phyloP scores from a whole-genome alignment of 2,797 vertebrate genomes.

The Rhinogobio ventralis region DNA sequence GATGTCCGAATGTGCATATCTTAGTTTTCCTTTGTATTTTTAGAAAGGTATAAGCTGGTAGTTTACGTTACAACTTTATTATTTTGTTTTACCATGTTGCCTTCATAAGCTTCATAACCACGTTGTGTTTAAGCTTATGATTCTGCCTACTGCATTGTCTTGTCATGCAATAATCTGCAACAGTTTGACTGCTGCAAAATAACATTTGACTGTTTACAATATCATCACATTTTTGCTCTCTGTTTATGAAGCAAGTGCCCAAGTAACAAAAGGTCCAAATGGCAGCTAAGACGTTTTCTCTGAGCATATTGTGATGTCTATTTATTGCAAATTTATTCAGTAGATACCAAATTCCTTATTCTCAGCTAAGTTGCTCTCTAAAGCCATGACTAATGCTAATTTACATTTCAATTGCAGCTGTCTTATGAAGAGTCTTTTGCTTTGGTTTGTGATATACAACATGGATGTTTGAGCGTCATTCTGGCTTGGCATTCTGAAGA shows the following conservation, averaged over 20 bases:
- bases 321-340: constrained; percentile 58
- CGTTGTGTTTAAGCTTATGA: not conserved
- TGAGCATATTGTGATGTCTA: constrained; percentile 41
- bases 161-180: not conserved
- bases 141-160: not conserved
- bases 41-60: not conserved
- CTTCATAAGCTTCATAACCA: not conserved
- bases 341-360: constrained; percentile 42
- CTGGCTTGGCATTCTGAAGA: constrained; percentile 30
- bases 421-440: constrained; percentile 18
- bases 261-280: constrained; percentile 14
- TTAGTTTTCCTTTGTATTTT: not conserved
- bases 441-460: constrained; percentile 28
- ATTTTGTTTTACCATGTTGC: not conserved
- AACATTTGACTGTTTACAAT: not conserved
- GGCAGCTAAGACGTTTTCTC: constrained; percentile 45
- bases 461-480: not conserved
- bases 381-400: constrained; percentile 58
- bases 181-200: not conserved
- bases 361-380: not conserved
- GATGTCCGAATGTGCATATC: not conserved
- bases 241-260: not conserved
- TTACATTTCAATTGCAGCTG: constrained; percentile 58
- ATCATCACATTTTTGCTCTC: not conserved
- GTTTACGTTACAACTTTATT: not conserved